Conservation (phyloP, 1,140 invertebrate species). For the Drosophila mayri region DNA sequence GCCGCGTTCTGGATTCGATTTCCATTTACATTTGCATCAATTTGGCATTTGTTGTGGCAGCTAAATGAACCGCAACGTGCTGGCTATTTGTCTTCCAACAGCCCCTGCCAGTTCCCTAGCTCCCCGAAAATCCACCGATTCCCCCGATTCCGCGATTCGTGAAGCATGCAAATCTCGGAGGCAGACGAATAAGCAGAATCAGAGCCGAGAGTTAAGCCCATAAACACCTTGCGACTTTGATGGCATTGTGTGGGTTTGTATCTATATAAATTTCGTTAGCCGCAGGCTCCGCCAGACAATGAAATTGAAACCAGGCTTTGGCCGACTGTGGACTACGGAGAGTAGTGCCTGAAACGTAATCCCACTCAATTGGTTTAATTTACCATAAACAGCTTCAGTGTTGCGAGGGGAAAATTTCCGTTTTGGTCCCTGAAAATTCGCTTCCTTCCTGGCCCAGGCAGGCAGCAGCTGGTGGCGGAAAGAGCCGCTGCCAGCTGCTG, state of each 20-base stretch:
- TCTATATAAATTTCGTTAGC: slow-evolving; percentile 54
- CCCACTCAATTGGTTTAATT: slow-evolving; percentile 81
- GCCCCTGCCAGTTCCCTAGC: not conserved
- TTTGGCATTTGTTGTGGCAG: slow-evolving; percentile 66
- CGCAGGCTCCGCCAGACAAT: slow-evolving; percentile 61
- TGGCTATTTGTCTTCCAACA: slow-evolving; percentile 54
- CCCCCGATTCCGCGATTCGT: slow-evolving; percentile 34
- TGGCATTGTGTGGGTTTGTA: slow-evolving; percentile 50
- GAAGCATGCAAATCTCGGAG: slow-evolving; percentile 64
- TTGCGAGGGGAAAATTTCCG: slow-evolving; percentile 43
- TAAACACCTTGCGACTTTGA: slow-evolving; percentile 72
- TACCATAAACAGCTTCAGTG: slow-evolving; percentile 76
- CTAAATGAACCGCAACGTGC: slow-evolving; percentile 65
- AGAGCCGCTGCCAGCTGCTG: slow-evolving; percentile 13
- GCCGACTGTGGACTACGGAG: slow-evolving; percentile 21
- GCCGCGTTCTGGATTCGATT: slow-evolving; percentile 50
- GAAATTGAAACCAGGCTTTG: slow-evolving; percentile 66
- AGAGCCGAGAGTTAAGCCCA: slow-evolving; percentile 55
- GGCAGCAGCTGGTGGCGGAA: slow-evolving; percentile 14
- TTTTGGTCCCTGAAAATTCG: slow-evolving; percentile 41
- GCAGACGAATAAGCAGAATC: slow-evolving; percentile 21
- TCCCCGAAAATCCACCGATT: not conserved
- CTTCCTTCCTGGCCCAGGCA: slow-evolving; percentile 49
- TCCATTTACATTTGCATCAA: slow-evolving; percentile 73
- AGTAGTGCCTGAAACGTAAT: slow-evolving; percentile 51